Conservation (phyloP, 2,797 vertebrate species). For the Poecilia velifera region DNA sequence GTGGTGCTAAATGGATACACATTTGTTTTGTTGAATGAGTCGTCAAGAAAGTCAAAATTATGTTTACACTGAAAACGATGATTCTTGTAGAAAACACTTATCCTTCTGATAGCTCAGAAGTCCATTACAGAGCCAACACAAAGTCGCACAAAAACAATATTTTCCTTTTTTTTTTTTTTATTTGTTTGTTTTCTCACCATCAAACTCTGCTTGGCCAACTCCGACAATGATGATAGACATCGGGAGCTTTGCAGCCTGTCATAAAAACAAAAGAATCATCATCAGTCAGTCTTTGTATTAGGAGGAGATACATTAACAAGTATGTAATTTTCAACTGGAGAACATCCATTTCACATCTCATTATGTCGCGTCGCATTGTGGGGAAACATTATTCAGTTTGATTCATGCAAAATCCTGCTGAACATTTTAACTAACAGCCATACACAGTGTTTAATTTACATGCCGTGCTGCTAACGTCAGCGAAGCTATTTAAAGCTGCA, state of each 20-base stretch:
- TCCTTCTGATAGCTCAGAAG: not conserved
- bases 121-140: not conserved
- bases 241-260: slow-evolving; percentile 92
- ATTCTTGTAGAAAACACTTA: not conserved
- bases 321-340: slow-evolving; percentile 11
- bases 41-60: not conserved
- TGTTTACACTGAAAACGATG: not conserved
- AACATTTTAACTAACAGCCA: slow-evolving; percentile 16
- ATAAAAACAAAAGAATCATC: slow-evolving; percentile 50
- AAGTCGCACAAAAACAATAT: not conserved
- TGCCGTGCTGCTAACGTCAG: slow-evolving; percentile 1
- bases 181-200: slow-evolving; percentile 82
- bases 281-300: slow-evolving; percentile 21
- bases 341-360: slow-evolving; percentile 18
- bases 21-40: not conserved
- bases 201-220: slow-evolving; percentile 95
- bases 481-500: not conserved
- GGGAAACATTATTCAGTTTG: slow-evolving; percentile 39
- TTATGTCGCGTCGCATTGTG: slow-evolving; percentile 16
- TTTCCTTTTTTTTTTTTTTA: not conserved
- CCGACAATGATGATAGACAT: slow-evolving; percentile 98
- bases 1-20: not conserved
- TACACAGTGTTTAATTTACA: slow-evolving; percentile 1
- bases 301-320: slow-evolving; percentile 20
- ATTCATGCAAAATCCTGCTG: slow-evolving; percentile 14